A percentile compares a stretch with the other conserved stretches of the same genome.
Conservation (phyloP, 2,888 invertebrate genomes). For the Xanthia icteritia region DNA sequence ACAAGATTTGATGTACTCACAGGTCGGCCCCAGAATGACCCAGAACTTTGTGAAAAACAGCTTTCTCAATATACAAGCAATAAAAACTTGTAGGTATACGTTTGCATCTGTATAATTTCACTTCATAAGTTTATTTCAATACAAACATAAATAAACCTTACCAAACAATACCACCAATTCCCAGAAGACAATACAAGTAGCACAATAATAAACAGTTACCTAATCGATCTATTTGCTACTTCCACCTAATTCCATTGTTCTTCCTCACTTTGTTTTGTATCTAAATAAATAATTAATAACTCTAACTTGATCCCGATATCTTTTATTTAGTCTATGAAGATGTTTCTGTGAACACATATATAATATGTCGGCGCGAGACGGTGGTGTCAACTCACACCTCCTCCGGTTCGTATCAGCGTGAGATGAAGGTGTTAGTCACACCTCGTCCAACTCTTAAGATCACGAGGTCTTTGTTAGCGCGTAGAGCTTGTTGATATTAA, state of each 20-base stretch:
- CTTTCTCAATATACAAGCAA: background rate
- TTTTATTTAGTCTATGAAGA: constrained; percentile 5
- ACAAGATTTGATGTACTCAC: background rate
- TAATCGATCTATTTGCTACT: constrained; percentile 38
- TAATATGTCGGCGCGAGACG: no score
- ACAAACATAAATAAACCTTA: background rate
- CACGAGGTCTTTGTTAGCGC: no score
- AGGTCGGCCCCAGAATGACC: background rate
- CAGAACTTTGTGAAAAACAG: background rate
- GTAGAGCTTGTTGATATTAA: no score
- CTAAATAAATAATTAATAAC: constrained; percentile 38
- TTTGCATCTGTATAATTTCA: background rate
- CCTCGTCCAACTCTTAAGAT: no score
- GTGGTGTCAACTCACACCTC: no score
- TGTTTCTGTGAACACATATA: background rate
- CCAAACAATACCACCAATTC: background rate
- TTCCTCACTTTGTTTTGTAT: constrained; percentile 36
- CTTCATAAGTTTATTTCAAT: background rate
- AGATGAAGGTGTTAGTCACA: no score
- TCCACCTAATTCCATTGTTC: constrained; percentile 14
- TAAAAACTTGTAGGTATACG: background rate
- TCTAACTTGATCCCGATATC: constrained; percentile 9
- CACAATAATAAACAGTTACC: constrained; percentile 11
- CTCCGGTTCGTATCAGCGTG: no score
- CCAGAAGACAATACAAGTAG: constrained; percentile 5